A percentile compares a stretch with the other conserved stretches of the same genome.
Evolutionary conservation across 2,797 vertebrate species (phyloP).

Genomic region (Hyperoplus lanceolatus): DNA sequence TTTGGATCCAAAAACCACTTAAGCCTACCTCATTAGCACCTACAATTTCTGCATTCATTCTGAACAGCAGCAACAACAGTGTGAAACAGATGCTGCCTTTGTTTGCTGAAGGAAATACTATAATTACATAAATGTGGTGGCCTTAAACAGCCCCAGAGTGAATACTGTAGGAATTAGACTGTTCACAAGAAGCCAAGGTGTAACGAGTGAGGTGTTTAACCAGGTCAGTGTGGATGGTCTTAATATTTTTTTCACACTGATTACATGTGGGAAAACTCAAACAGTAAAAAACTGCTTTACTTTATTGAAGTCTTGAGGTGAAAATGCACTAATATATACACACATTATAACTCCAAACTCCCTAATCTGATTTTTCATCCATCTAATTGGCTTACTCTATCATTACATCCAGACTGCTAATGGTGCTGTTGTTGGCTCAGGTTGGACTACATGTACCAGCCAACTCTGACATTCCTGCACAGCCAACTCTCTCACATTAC

Average conservation of each 20-base stretch:
- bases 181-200: not conserved
- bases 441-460: constrained; percentile 50
- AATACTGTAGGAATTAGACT: constrained; percentile 15
- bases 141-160: constrained; percentile 3
- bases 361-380: constrained; percentile 49
- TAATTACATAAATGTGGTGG: constrained; percentile 10
- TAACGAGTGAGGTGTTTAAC: not conserved
- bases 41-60: constrained; percentile 18
- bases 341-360: constrained; percentile 9
- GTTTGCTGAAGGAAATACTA: constrained; percentile 2
- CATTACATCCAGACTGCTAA: constrained; percentile 72
- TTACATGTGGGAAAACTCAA: not conserved
- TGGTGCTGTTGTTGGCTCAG: constrained; percentile 76
- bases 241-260: constrained; percentile 14
- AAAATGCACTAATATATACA: constrained; percentile 18
- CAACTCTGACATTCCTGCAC: constrained; percentile 61
- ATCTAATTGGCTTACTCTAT: constrained; percentile 53
- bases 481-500: constrained; percentile 73
- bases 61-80: not conserved
- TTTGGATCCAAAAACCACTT: constrained; percentile 11
- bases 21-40: constrained; percentile 32
- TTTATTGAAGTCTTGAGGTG: constrained; percentile 9
- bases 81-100: constrained; percentile 37
- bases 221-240: constrained; percentile 2
- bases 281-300: constrained; percentile 8